Conservation (phyloP, 2,888 invertebrate genomes). For the Spodoptera exigua region DNA sequence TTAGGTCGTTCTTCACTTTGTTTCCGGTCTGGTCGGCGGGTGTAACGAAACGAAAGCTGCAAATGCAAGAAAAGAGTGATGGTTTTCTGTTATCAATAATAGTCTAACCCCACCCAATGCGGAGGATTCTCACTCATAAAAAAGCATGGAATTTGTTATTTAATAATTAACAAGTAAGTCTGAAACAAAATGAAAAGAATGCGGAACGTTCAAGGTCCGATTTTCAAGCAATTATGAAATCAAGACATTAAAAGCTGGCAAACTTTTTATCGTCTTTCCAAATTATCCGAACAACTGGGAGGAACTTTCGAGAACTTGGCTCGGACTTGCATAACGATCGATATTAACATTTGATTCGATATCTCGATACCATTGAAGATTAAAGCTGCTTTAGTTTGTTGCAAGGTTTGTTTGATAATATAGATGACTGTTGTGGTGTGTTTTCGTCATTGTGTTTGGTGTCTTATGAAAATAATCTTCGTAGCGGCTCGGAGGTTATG, state of each 20-base stretch:
- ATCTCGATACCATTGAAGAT: conserved; percentile 20
- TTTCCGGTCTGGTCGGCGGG: too few species aligned
- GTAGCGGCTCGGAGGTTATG: too few species aligned
- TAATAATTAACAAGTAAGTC: neutral
- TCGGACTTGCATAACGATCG: conserved; percentile 29
- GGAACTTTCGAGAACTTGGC: conserved; percentile 26
- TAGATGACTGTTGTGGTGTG: too few species aligned
- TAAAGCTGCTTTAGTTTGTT: neutral
- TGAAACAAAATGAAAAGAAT: neutral
- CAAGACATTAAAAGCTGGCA: conserved; percentile 21
- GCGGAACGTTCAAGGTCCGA: neutral
- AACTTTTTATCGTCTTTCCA: conserved; percentile 32
- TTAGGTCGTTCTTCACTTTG: too few species aligned
- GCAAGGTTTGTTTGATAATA: too few species aligned
- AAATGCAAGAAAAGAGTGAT: too few species aligned
- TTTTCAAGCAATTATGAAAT: conserved; percentile 12
- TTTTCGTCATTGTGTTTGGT: too few species aligned
- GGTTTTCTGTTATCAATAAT: too few species aligned
- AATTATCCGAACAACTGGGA: conserved; percentile 31
- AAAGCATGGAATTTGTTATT: neutral
- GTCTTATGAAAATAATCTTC: too few species aligned
- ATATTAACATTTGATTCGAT: conserved; percentile 41
- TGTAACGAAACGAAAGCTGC: too few species aligned
- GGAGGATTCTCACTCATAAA: too few species aligned
- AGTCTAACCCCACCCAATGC: too few species aligned